Percentiles rank a stretch among this genome's conserved stretches.
These are phyloP conservation scores for Lathronympha strigana DNA, from an alignment of 2,888 invertebrate species.

Conservation along the genomic window DNA sequence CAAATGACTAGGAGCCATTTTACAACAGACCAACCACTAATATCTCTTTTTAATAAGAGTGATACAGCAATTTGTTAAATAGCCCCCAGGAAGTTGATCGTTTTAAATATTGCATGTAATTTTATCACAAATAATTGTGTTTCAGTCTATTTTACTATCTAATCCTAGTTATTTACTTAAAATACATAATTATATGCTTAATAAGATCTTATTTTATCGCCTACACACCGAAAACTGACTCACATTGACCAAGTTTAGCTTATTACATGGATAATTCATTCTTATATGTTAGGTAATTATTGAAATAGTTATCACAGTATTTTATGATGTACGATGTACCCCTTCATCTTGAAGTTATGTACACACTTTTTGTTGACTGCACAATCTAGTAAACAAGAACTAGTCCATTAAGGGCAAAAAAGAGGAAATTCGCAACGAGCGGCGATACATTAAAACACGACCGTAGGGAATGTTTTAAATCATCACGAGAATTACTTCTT, in stretches of 20 bases:
- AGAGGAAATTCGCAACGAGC: too few relatives aligned
- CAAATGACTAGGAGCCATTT: background rate
- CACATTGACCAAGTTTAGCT: too few relatives aligned
- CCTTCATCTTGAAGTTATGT: background rate
- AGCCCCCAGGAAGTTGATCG: background rate
- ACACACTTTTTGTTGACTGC: background rate
- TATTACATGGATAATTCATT: background rate
- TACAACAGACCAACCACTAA: too few relatives aligned
- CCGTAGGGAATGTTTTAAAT: too few relatives aligned
- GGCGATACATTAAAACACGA: too few relatives aligned
- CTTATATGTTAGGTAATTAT: too few relatives aligned
- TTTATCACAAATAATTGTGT: background rate
- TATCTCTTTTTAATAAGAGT: background rate
- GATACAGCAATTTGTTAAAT: too few relatives aligned
- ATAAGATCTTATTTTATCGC: background rate
- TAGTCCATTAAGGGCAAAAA: too few relatives aligned
- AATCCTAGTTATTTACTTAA: constrained; percentile 4
- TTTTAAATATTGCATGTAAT: constrained; percentile 4
- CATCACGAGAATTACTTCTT: too few relatives aligned
- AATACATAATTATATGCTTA: background rate
- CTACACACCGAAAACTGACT: too few relatives aligned
- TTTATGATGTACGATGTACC: background rate
- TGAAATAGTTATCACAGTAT: too few relatives aligned
- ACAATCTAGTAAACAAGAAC: background rate
- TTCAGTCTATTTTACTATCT: background rate